phyloP scores from a whole-genome alignment of 1,140 invertebrate species.

The Musca domestica region DNA sequence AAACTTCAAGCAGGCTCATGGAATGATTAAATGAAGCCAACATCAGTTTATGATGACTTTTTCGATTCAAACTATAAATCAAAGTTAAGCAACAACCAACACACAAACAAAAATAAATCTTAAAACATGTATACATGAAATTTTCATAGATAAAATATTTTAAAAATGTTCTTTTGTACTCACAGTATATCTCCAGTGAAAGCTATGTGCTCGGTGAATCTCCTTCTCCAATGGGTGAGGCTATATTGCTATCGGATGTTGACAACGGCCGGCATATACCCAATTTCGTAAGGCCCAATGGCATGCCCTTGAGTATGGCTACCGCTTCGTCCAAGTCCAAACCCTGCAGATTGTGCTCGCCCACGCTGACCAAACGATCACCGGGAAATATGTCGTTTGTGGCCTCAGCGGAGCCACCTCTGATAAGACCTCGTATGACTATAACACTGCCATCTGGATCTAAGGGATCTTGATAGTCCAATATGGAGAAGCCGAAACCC shows the following conservation, averaged over 20 bases:
- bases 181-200: slow-evolving; percentile 33
- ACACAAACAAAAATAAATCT: too few relatives aligned
- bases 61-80: too few relatives aligned
- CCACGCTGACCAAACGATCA: slow-evolving; percentile 85
- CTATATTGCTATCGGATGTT: slow-evolving; percentile 57
- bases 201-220: slow-evolving; percentile 52
- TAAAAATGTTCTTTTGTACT: slow-evolving; percentile 33
- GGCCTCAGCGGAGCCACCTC: slow-evolving; percentile 84
- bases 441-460: slow-evolving; percentile 89
- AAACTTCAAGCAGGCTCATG: background rate
- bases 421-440: slow-evolving; percentile 89
- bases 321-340: slow-evolving; percentile 88
- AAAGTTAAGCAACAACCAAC: too few relatives aligned
- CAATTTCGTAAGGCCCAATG: slow-evolving; percentile 76
- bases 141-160: slow-evolving; percentile 7
- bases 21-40: background rate
- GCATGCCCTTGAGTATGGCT: slow-evolving; percentile 81
- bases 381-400: slow-evolving; percentile 88
- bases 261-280: slow-evolving; percentile 82
- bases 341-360: slow-evolving; percentile 82
- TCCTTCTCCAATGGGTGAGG: slow-evolving; percentile 39
- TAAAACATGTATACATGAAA: background rate
- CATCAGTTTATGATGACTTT: background rate
- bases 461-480: slow-evolving; percentile 90
- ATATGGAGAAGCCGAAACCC: slow-evolving; percentile 91